These are phyloP conservation scores for Micronycteris hirsuta DNA, from an alignment of 2,113 vertebrate species.

Conservation along the genomic window DNA sequence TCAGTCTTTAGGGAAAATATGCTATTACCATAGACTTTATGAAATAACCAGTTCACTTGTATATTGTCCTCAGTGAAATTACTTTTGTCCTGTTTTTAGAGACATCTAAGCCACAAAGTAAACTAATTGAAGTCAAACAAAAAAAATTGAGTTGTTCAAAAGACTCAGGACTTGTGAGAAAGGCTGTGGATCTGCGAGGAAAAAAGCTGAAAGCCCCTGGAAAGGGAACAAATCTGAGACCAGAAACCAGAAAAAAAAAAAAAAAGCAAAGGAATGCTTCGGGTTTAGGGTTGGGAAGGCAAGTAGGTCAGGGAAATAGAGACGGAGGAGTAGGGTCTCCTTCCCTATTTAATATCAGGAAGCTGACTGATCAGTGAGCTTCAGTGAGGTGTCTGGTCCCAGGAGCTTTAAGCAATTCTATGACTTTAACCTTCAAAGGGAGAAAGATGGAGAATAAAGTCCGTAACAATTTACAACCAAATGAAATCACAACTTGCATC, in stretches of 20 bases:
- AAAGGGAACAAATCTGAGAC: background rate
- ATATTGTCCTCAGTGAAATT: background rate
- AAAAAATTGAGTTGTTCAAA: conserved; percentile 28
- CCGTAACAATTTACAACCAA: background rate
- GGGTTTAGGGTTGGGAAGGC: background rate
- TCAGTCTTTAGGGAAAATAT: background rate
- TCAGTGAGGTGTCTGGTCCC: background rate
- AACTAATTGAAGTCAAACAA: background rate
- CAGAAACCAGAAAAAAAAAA: conserved; percentile 8
- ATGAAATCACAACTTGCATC: conserved; percentile 15
- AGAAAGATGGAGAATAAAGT: conserved; percentile 30
- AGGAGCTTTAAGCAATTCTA: background rate
- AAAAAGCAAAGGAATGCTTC: background rate
- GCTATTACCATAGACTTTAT: background rate
- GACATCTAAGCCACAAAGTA: background rate
- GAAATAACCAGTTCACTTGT: background rate
- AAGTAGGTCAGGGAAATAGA: background rate
- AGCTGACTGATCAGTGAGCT: background rate
- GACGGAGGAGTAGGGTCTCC: background rate
- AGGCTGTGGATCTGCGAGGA: background rate
- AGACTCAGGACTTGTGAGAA: background rate
- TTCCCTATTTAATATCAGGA: background rate
- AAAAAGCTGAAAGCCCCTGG: background rate
- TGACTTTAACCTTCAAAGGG: background rate
- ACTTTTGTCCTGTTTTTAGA: background rate